A percentile compares a stretch with the other conserved stretches of the same genome.
Conservation (phyloP, 2,888 invertebrate species). For the Trichopria drosophilae region DNA sequence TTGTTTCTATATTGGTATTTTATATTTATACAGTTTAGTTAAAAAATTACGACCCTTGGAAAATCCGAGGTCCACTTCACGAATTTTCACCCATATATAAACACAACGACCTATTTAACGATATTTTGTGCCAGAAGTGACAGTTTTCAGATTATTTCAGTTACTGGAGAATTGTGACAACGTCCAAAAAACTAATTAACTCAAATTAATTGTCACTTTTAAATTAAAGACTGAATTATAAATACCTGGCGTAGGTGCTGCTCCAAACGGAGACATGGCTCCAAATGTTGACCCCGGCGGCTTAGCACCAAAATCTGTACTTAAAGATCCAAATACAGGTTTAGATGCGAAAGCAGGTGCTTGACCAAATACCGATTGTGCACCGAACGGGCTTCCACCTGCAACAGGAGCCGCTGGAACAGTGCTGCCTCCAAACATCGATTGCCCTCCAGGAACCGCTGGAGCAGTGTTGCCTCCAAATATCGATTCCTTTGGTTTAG, state of each 20-base stretch:
- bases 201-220: background rate
- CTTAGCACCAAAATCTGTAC: slow-evolving; percentile 29
- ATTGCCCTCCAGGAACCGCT: slow-evolving; percentile 6
- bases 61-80: no score
- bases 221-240: slow-evolving; percentile 9
- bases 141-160: no score
- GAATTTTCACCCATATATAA: no score
- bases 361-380: slow-evolving; percentile 45
- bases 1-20: no score
- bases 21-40: no score
- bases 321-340: slow-evolving; percentile 46
- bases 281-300: slow-evolving; percentile 43
- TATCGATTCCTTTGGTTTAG: background rate
- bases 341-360: slow-evolving; percentile 47
- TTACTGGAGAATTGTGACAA: background rate
- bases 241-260: slow-evolving; percentile 39
- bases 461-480: slow-evolving; percentile 20
- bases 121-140: no score
- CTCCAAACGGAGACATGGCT: slow-evolving; percentile 42
- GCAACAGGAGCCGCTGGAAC: slow-evolving; percentile 28
- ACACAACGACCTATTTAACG: no score
- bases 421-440: slow-evolving; percentile 33
- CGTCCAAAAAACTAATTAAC: background rate
- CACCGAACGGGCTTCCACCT: slow-evolving; percentile 14
- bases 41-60: no score